A percentile compares a stretch with the other conserved stretches of the same genome.
These are phyloP conservation scores for Mirounga angustirostris DNA, from an alignment of 2,113 vertebrate species.

Conservation along the genomic window DNA sequence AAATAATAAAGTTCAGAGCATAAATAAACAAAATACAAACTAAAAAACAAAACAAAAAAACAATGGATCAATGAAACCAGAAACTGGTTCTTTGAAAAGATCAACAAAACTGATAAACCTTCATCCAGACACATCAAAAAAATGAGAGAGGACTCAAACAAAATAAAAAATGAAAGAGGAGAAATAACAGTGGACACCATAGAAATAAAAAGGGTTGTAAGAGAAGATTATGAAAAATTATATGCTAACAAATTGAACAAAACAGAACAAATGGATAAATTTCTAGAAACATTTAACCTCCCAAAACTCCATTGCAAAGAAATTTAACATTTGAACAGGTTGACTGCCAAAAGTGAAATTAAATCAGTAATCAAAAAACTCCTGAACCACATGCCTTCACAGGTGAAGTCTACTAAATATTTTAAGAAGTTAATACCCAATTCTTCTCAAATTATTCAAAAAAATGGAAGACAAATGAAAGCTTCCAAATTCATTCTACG, in stretches of 20 bases:
- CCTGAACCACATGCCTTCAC: background rate
- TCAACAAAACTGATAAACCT: background rate
- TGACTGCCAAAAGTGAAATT: background rate
- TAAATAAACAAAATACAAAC: background rate
- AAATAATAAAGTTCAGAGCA: background rate
- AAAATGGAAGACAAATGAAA: background rate
- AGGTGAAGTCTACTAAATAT: background rate
- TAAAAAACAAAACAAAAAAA: background rate
- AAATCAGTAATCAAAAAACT: background rate
- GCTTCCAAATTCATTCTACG: background rate
- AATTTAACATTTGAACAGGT: background rate
- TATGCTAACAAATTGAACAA: background rate
- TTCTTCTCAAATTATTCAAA: background rate
- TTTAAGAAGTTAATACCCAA: background rate
- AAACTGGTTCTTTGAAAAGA: background rate
- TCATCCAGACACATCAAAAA: background rate
- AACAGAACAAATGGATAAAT: background rate
- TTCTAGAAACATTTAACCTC: background rate
- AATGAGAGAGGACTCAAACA: background rate
- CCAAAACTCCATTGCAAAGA: background rate
- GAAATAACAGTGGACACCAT: background rate
- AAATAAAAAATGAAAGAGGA: background rate
- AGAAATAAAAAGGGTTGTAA: background rate
- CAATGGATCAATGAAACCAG: background rate
- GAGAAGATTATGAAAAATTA: background rate